These are phyloP conservation scores for Phalacrocorax brasilianus DNA, from an alignment of 2,113 vertebrate species.

Conservation along the genomic window DNA sequence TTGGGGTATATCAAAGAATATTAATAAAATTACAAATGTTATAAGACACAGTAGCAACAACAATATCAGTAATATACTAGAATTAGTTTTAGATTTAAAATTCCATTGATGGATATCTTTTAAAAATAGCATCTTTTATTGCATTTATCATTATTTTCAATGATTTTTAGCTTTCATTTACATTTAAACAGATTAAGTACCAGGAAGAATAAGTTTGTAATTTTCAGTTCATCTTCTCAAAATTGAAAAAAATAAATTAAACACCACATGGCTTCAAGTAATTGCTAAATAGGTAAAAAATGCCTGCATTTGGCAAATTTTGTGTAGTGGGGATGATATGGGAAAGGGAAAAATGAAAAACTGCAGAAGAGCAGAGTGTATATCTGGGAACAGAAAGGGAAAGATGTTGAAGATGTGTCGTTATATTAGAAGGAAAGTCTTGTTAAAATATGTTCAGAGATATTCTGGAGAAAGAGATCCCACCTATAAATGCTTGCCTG, in stretches of 20 bases:
- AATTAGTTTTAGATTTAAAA: not conserved
- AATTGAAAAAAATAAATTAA: not conserved
- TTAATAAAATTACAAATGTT: not conserved
- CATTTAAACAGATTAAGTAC: not conserved
- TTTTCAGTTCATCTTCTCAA: not conserved
- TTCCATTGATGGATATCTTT: not conserved
- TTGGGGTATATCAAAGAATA: not conserved
- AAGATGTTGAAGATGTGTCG: not conserved
- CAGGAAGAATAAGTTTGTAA: not conserved
- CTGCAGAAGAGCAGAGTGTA: not conserved
- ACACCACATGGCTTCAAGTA: not conserved
- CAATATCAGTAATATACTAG: not conserved
- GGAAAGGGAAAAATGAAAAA: not conserved
- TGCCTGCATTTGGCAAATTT: not conserved
- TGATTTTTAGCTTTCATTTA: not conserved
- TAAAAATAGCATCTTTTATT: not conserved
- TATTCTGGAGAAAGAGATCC: not conserved
- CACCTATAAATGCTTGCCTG: not conserved
- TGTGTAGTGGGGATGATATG: not conserved
- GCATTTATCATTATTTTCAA: not conserved
- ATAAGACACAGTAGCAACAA: not conserved
- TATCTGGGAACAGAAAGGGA: not conserved
- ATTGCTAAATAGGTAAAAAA: not conserved
- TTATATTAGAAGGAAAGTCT: not conserved
- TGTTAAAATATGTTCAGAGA: not conserved